These are phyloP conservation scores for Corella eumyota DNA, from an alignment of 23 tunicate species.

Conservation along the genomic window DNA sequence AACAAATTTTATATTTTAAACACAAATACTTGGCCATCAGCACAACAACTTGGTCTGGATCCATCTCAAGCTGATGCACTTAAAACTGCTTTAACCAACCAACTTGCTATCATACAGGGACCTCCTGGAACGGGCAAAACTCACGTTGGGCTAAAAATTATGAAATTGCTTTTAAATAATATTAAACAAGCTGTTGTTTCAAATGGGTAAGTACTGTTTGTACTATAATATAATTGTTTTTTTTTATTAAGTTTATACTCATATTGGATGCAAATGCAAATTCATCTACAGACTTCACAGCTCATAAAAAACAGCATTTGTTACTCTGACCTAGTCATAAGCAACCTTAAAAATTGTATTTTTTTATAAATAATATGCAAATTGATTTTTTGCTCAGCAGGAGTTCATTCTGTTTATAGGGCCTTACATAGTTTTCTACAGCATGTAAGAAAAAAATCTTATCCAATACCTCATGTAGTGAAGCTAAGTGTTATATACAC, in stretches of 20 bases:
- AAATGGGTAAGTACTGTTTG: background rate
- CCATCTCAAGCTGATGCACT: conserved; percentile 52
- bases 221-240: background rate
- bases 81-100: conserved; percentile 62
- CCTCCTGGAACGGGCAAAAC: conserved; percentile 99
- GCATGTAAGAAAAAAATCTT: too few relatives aligned
- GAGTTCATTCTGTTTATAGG: too few relatives aligned
- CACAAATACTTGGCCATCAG: conserved; percentile 30
- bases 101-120: conserved; percentile 79
- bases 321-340: too few relatives aligned
- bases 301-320: too few relatives aligned
- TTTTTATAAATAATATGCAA: too few relatives aligned
- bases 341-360: too few relatives aligned
- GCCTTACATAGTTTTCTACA: too few relatives aligned
- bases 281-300: too few relatives aligned
- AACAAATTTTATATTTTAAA: conserved; percentile 22
- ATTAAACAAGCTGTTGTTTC: background rate
- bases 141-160: conserved; percentile 43
- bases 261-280: too few relatives aligned
- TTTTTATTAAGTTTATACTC: background rate
- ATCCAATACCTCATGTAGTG: too few relatives aligned
- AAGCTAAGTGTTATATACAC: too few relatives aligned
- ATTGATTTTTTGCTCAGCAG: too few relatives aligned
- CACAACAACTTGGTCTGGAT: conserved; percentile 40
- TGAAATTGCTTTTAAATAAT: conserved; percentile 57